A percentile compares a stretch with the other conserved stretches of the same genome.
These are phyloP conservation scores for Eupithecia inturbata DNA, from an alignment of 2,888 invertebrate genomes.

Conservation along the genomic window DNA sequence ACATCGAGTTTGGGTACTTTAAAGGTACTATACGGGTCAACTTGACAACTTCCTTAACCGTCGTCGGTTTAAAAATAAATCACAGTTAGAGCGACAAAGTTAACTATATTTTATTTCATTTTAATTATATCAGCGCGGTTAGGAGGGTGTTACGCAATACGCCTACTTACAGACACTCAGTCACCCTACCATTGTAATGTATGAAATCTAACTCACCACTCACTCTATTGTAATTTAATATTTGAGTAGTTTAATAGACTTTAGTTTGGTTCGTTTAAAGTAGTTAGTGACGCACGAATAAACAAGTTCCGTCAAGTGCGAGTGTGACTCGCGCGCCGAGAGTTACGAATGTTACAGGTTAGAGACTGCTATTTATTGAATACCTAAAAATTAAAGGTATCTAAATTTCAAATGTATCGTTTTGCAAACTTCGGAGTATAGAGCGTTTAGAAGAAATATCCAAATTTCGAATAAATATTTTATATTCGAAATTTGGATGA, in stretches of 20 bases:
- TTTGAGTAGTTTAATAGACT: background rate
- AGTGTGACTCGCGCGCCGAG: too few species aligned
- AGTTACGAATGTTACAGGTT: too few species aligned
- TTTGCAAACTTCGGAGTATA: too few species aligned
- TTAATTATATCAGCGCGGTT: background rate
- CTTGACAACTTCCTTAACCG: background rate
- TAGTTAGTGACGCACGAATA: too few species aligned
- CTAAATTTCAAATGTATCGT: too few species aligned
- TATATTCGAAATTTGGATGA: too few species aligned
- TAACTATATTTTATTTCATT: conserved; percentile 8
- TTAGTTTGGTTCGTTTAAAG: background rate
- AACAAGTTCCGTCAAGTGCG: too few species aligned
- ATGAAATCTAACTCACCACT: conserved; percentile 17
- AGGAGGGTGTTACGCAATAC: background rate
- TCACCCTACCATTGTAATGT: conserved; percentile 15
- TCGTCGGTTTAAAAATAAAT: background rate
- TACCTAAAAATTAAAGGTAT: too few species aligned
- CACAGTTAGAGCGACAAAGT: background rate
- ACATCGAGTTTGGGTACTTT: too few species aligned
- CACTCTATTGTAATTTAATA: background rate
- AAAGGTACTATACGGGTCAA: conserved; percentile 4
- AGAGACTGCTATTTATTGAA: too few species aligned
- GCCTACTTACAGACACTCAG: background rate
- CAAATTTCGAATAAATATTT: too few species aligned
- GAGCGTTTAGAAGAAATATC: too few species aligned